phyloP scores from a whole-genome alignment of 2,888 invertebrate species.

The Bedellia somnulentella region DNA sequence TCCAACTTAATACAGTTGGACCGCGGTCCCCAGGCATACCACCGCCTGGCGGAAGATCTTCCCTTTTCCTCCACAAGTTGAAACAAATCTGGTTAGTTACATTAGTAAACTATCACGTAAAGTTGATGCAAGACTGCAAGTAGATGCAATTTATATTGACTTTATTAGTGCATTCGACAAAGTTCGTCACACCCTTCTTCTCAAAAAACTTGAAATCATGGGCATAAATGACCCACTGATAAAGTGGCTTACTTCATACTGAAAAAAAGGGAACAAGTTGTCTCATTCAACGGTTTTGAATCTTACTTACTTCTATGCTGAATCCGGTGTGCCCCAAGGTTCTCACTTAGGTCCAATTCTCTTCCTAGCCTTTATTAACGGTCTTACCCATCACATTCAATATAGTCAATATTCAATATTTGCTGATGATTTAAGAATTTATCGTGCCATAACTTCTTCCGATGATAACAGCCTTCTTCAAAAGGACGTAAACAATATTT shows the following conservation, averaged over 20 bases:
- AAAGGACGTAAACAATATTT: too few relatives aligned
- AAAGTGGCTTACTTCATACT: not conserved
- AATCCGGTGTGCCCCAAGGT: not conserved
- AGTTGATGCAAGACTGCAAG: not conserved
- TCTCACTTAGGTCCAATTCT: not conserved
- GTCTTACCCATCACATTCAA: not conserved
- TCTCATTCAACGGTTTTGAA: not conserved
- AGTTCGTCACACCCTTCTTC: not conserved
- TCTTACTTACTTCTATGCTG: not conserved
- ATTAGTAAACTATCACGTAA: not conserved
- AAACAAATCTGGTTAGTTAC: not conserved
- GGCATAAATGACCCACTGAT: not conserved
- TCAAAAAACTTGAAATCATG: not conserved
- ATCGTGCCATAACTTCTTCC: too few relatives aligned
- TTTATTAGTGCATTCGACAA: not conserved
- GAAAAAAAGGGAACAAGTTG: not conserved
- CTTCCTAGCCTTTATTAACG: not conserved
- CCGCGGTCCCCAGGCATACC: too few relatives aligned
- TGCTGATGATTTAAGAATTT: not conserved
- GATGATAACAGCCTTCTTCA: too few relatives aligned
- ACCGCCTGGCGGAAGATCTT: too few relatives aligned
- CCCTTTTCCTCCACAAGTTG: too few relatives aligned
- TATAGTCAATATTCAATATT: not conserved
- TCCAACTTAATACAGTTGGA: too few relatives aligned
- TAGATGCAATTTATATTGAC: not conserved